Evolutionary conservation across 1,140 invertebrate genomes (phyloP).

Genomic region (Cydia fagiglandana): DNA sequence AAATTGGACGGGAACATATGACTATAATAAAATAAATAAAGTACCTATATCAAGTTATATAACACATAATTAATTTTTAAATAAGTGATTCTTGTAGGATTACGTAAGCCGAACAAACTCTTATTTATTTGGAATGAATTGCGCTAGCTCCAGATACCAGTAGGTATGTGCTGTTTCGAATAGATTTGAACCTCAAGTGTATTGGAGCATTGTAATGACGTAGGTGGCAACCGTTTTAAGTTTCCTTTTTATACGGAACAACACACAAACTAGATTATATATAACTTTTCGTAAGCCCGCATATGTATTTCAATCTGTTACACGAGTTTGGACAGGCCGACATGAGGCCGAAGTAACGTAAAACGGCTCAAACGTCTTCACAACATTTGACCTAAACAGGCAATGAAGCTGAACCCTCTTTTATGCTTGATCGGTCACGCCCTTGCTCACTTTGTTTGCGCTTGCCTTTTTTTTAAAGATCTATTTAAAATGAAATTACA

Average conservation of each 20-base stretch:
- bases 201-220: no score
- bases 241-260: no score
- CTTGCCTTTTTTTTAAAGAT: background rate
- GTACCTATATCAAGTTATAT: no score
- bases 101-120: background rate
- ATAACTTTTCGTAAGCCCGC: background rate
- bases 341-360: background rate
- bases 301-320: background rate
- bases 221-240: no score
- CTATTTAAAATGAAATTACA: background rate
- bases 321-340: background rate
- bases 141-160: no score
- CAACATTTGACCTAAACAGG: background rate
- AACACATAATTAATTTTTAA: background rate
- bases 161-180: no score
- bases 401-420: background rate
- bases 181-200: no score
- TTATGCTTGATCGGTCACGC: background rate
- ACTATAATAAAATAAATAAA: constrained; percentile 30
- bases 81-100: background rate
- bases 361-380: background rate
- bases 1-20: constrained; percentile 23
- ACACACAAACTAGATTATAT: background rate
- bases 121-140: background rate
- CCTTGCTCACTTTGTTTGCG: background rate